A percentile compares a stretch with the other conserved stretches of the same genome.
phyloP scores from a whole-genome alignment of 2,888 invertebrate genomes.

The Thereva unica region DNA sequence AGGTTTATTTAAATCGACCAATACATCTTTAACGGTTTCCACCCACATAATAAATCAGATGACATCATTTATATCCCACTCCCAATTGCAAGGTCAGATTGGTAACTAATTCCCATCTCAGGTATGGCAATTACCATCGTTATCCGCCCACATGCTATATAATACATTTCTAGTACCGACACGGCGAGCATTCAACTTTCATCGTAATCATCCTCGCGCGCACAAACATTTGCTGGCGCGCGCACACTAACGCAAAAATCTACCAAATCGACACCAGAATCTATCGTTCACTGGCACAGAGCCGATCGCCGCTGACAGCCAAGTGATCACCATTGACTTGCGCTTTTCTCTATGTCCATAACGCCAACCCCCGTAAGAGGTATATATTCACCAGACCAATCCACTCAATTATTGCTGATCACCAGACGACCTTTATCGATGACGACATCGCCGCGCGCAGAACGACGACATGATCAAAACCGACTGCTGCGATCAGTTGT shows the following conservation, averaged over 20 bases:
- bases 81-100: too few species aligned
- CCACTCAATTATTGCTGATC: conserved; percentile 27
- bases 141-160: conserved; percentile 10
- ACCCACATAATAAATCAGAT: too few species aligned
- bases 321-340: conserved; percentile 16
- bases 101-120: too few species aligned
- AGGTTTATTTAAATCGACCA: too few species aligned
- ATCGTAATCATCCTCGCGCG: too few species aligned
- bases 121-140: conserved; percentile 3
- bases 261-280: background rate
- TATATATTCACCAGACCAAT: background rate
- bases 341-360: conserved; percentile 22
- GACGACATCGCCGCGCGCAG: conserved; percentile 31
- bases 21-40: too few species aligned
- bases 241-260: background rate
- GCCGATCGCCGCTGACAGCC: conserved; percentile 12
- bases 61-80: too few species aligned
- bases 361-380: conserved; percentile 7
- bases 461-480: conserved; percentile 10
- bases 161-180: too few species aligned
- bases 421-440: conserved; percentile 40
- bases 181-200: conserved; percentile 15
- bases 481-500: too few species aligned
- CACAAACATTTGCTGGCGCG: too few species aligned
- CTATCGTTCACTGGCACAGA: conserved; percentile 3